Evolutionary conservation across 2,888 invertebrate species (phyloP).

Genomic region (Patella depressa): DNA sequence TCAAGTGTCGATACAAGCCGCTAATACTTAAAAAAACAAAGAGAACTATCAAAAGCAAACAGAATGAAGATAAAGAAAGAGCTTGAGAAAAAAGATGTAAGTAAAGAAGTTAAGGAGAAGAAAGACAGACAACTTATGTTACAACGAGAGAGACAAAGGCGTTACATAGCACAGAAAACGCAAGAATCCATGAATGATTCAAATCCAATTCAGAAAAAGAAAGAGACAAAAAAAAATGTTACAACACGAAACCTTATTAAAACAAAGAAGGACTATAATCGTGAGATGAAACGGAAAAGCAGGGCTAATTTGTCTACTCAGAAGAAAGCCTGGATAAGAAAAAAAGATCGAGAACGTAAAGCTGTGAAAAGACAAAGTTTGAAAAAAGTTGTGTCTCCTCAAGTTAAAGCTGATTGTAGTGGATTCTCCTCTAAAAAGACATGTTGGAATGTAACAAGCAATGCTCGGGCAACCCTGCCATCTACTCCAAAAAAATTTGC

Average conservation of each 20-base stretch:
- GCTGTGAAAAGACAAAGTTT: conserved; percentile 12
- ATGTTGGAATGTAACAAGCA: no score
- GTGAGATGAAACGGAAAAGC: conserved; percentile 26
- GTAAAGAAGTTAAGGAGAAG: no score
- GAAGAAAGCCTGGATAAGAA: conserved; percentile 29
- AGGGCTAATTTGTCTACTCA: conserved; percentile 26
- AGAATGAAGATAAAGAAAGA: conserved; percentile 24
- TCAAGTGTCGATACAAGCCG: conserved; percentile 7
- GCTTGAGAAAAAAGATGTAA: conserved; percentile 8
- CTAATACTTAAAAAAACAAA: no score
- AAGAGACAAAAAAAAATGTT: conserved; percentile 10
- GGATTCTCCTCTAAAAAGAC: no score
- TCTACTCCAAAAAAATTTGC: no score
- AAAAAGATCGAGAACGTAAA: conserved; percentile 38
- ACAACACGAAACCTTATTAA: conserved; percentile 25
- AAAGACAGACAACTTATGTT: no score
- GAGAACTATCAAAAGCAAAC: no score
- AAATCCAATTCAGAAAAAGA: conserved; percentile 12
- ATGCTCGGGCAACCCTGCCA: no score
- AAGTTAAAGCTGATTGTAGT: no score
- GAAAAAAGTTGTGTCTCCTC: neutral
- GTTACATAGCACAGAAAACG: no score
- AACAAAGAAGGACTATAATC: conserved; percentile 31
- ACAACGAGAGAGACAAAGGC: no score
- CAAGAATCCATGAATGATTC: conserved; percentile 23